Conservation (phyloP, 2,797 vertebrate genomes). For the Enteromius treurensis region DNA sequence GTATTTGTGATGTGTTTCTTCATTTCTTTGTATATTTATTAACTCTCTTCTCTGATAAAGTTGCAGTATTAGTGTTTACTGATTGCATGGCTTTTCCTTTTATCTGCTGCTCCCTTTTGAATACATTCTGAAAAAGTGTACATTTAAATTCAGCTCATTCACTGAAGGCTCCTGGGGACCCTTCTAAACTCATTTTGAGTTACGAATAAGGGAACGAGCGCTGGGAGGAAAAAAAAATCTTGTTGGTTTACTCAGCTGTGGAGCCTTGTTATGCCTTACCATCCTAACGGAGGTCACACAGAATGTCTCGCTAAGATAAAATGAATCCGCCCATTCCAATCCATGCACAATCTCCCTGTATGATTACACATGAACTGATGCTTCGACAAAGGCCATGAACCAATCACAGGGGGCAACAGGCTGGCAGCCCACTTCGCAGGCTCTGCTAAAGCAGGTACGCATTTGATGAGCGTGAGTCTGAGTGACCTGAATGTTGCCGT, state of each 20-base stretch:
- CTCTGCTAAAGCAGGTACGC: background rate
- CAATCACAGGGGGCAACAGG: slow-evolving; percentile 31
- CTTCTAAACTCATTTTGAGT: slow-evolving; percentile 38
- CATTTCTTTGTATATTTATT: background rate
- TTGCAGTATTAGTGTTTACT: slow-evolving; percentile 17
- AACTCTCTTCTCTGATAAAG: background rate
- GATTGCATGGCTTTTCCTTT: slow-evolving; percentile 10
- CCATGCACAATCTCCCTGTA: slow-evolving; percentile 37
- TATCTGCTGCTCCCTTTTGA: background rate
- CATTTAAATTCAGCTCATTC: slow-evolving; percentile 25
- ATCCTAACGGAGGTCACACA: slow-evolving; percentile 27
- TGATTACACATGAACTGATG: slow-evolving; percentile 43
- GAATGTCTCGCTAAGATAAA: slow-evolving; percentile 35
- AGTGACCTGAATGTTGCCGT: slow-evolving; percentile 30
- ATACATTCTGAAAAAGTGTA: background rate
- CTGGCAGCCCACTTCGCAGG: background rate
- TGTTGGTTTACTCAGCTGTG: slow-evolving; percentile 9
- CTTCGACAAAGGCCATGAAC: slow-evolving; percentile 36
- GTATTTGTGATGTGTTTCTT: background rate
- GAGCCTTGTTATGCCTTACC: slow-evolving; percentile 29
- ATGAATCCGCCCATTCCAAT: slow-evolving; percentile 39
- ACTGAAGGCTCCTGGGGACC: slow-evolving; percentile 10
- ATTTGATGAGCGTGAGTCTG: slow-evolving; percentile 17
- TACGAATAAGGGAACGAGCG: slow-evolving; percentile 19
- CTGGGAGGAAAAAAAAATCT: background rate